phyloP scores from a whole-genome alignment of 2,797 vertebrate species.

The Muraenolepis orangiensis region DNA sequence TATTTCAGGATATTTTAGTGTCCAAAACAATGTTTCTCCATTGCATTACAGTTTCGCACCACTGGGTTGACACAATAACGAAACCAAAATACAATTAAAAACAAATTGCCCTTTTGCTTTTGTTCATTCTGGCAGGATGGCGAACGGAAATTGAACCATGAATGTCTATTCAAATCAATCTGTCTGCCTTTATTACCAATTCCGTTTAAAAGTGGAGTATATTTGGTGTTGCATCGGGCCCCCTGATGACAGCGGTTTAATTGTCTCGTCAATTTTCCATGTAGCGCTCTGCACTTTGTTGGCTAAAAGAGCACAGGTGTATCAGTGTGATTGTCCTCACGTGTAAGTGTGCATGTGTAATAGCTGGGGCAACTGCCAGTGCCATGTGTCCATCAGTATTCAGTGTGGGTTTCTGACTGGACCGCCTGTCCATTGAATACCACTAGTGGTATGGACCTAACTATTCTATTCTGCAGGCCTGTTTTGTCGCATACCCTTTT shows the following conservation, averaged over 20 bases:
- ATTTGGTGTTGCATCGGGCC: background rate
- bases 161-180: background rate
- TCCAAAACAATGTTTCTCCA: too few species aligned
- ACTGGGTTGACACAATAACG: background rate
- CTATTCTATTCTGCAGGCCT: background rate
- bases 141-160: background rate
- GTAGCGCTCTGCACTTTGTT: background rate
- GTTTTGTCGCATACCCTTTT: background rate
- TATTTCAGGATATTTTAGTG: background rate
- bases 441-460: background rate
- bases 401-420: constrained; percentile 3
- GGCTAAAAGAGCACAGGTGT: background rate
- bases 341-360: background rate
- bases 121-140: background rate
- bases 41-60: too few species aligned
- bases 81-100: background rate
- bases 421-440: background rate
- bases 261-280: constrained; percentile 1
- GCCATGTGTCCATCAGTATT: background rate
- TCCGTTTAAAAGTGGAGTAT: constrained; percentile 6
- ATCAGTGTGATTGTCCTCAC: background rate
- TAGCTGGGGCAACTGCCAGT: background rate
- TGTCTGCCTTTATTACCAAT: background rate
- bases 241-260: constrained; percentile 1
- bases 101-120: background rate